Base-by-base conservation (phyloP, 2,797 vertebrate species). In the Danio choprae region DNA sequence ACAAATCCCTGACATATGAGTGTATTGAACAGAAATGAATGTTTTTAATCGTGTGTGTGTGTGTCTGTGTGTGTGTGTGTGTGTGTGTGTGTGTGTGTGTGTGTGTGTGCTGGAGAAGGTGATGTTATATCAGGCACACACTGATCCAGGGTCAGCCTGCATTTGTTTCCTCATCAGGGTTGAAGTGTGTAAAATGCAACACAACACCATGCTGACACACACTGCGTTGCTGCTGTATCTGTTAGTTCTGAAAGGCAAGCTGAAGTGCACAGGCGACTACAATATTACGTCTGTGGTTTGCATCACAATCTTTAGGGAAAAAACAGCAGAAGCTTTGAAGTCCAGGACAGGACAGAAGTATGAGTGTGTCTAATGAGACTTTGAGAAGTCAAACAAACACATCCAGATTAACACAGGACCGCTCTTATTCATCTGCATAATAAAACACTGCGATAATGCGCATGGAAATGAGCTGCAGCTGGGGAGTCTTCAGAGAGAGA, bases 41-140 rank as follows among this genome's bases (percentile, higher is more conserved):
- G 58, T 46, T 75, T 74, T 74, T 74, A n/a, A n/a, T n/a, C n/a
- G n/a, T n/a, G n/a, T n/a, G n/a, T n/a, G n/a, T n/a, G n/a, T n/a
- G n/a, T n/a, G n/a, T n/a, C n/a, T n/a, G n/a, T n/a, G n/a, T n/a
- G n/a, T n/a, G n/a, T n/a, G n/a, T n/a, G n/a, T n/a, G n/a, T n/a
- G n/a, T n/a, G n/a, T n/a, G n/a, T n/a, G n/a, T n/a, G n/a, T n/a
- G n/a, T n/a, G n/a, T n/a, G n/a, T n/a, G n/a, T n/a, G n/a, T 77
- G 55, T 53, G 36, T 69, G 69, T 63, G 20, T 59, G 29, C 77
- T 85, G 84, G 84, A 78, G 60, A 53, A 41, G 22, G 41, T 29
- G 6, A 75, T 77, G 74, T 73, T 80, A 20, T 80, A 60, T 82
- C 68, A 83, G 79, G 70, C 81, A 36, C 16, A 74, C 41, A 75